These are phyloP conservation scores for Andrena dorsata DNA, from an alignment of 2,888 invertebrate genomes.

Conservation along the genomic window DNA sequence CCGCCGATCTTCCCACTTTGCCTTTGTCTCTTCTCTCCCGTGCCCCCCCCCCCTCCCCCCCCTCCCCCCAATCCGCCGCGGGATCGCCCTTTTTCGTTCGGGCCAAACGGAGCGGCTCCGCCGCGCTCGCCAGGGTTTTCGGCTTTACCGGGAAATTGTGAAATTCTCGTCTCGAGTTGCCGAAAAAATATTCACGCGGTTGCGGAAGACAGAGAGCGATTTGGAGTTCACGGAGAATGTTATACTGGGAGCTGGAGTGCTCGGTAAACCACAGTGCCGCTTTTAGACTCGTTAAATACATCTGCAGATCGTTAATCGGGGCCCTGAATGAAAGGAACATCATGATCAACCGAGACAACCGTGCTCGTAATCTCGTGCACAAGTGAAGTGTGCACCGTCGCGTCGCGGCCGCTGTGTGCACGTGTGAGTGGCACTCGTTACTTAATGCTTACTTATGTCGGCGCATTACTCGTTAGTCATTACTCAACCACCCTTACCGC, in stretches of 20 bases:
- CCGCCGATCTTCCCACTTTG: conserved; percentile 58
- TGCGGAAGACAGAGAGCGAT: neutral
- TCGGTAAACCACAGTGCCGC: conserved; percentile 57
- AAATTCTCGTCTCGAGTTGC: neutral
- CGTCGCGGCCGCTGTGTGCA: conserved; percentile 38
- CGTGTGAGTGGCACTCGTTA: conserved; percentile 71
- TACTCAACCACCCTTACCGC: conserved; percentile 70
- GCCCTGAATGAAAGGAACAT: conserved; percentile 72
- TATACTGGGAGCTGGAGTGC: neutral
- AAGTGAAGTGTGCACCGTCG: conserved; percentile 42
- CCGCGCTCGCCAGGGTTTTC: neutral
- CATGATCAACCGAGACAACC: conserved; percentile 69
- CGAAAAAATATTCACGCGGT: neutral
- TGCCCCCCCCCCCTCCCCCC: neutral
- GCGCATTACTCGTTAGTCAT: conserved; percentile 72
- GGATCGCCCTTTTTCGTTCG: neutral
- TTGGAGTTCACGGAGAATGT: neutral
- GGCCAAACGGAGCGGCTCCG: neutral
- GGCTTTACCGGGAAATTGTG: neutral
- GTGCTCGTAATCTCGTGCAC: conserved; percentile 63
- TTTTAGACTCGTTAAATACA: conserved; percentile 69
- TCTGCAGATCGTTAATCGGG: conserved; percentile 71
- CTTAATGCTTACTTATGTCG: conserved; percentile 74
- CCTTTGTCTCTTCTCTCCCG: conserved; percentile 40
- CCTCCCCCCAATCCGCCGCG: neutral